These are phyloP conservation scores for Achatina immaculata DNA, from an alignment of 1,140 invertebrate genomes.

Conservation along the genomic window DNA sequence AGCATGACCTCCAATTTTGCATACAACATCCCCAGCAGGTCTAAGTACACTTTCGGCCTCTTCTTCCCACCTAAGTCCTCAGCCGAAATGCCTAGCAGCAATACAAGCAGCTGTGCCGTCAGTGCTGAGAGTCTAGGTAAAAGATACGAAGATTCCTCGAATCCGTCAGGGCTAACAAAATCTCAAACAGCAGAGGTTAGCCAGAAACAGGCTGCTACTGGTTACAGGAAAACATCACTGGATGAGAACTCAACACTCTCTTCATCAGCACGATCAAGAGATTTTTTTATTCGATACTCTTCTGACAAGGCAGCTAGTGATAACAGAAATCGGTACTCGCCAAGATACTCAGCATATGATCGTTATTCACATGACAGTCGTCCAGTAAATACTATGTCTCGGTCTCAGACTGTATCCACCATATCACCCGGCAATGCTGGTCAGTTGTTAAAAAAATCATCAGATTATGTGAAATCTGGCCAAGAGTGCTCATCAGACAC, in stretches of 20 bases:
- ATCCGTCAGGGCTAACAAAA: not conserved
- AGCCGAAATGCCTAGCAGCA: conserved; percentile 15
- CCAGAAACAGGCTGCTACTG: not conserved
- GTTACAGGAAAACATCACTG: conserved; percentile 25
- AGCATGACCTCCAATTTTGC: conserved; percentile 21
- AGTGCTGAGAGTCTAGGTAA: conserved; percentile 21
- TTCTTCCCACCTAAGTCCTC: conserved; percentile 45
- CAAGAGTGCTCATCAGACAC: not conserved
- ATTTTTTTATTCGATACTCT: conserved; percentile 37
- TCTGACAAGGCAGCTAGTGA: conserved; percentile 32
- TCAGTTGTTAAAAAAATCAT: not conserved
- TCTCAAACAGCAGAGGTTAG: conserved; percentile 24
- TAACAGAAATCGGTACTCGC: conserved; percentile 30
- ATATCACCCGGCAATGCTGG: conserved; percentile 10
- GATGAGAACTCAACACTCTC: conserved; percentile 29
- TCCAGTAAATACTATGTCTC: conserved; percentile 35
- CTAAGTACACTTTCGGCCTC: conserved; percentile 50
- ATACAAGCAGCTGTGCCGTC: not conserved
- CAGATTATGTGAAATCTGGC: not conserved
- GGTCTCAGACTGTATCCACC: conserved; percentile 43
- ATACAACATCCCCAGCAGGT: conserved; percentile 28
- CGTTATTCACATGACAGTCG: conserved; percentile 9
- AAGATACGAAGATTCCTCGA: not conserved
- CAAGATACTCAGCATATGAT: conserved; percentile 20
- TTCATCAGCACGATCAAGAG: conserved; percentile 30